Conservation (phyloP, 2,113 vertebrate genomes). For the Dipodomys spectabilis region DNA sequence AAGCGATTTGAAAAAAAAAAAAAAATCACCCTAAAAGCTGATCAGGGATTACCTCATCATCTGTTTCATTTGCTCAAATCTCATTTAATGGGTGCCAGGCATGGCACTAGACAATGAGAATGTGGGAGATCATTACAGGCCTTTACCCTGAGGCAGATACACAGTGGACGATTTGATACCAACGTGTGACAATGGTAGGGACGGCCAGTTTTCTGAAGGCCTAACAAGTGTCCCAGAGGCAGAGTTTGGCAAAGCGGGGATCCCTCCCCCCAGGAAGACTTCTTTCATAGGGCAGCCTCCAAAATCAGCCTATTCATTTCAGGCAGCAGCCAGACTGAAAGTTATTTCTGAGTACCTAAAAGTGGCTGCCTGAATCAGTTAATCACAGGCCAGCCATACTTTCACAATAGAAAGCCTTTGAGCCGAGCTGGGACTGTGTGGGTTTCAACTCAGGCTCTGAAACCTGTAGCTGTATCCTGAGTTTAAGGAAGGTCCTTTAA, state of each 20-base stretch:
- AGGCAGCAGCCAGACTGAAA: slow-evolving; percentile 37
- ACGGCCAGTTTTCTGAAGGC: not conserved
- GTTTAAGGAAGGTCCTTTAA: not conserved
- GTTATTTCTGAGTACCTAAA: slow-evolving; percentile 40
- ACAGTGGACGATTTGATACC: not conserved
- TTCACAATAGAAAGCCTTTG: not conserved
- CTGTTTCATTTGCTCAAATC: not conserved
- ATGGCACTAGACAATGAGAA: not conserved
- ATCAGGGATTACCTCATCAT: not conserved
- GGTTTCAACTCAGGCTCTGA: not conserved
- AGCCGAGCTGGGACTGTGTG: not conserved
- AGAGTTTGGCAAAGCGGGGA: not conserved
- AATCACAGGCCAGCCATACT: not conserved
- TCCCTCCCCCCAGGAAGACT: not conserved
- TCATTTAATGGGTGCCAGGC: not conserved
- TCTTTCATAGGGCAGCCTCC: not conserved
- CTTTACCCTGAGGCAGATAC: not conserved
- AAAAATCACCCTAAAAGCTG: not conserved
- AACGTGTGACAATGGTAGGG: fast-evolving
- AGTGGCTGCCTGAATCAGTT: slow-evolving; percentile 43
- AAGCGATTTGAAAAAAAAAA: not conserved
- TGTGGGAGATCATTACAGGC: fast-evolving
- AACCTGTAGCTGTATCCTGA: not conserved
- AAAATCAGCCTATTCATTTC: not conserved
- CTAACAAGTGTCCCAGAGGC: not conserved